These are phyloP conservation scores for Melanostoma mellinum DNA, from an alignment of 2,888 invertebrate species.

Conservation along the genomic window DNA sequence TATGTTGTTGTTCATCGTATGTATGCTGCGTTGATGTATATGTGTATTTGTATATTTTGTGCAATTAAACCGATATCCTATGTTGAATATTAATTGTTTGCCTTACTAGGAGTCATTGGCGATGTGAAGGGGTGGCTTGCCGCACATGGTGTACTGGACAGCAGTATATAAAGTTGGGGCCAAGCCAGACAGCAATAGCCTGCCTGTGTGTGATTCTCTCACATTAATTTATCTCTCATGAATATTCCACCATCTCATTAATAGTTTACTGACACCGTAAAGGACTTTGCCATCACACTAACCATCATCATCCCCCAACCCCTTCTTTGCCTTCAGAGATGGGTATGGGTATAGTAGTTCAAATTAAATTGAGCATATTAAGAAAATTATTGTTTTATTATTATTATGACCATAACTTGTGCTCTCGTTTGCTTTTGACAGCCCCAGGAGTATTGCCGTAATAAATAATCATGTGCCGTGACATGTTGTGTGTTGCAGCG, in stretches of 20 bases:
- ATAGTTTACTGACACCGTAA: slow-evolving; percentile 71
- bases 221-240: slow-evolving; percentile 72
- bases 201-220: slow-evolving; percentile 68
- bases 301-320: slow-evolving; percentile 2
- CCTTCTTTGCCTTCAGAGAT: not conserved
- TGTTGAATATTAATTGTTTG: slow-evolving; percentile 70
- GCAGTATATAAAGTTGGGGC: slow-evolving; percentile 2
- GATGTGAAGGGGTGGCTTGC: not conserved
- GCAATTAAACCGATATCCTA: slow-evolving; percentile 69
- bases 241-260: slow-evolving; percentile 67
- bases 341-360: slow-evolving; percentile 24
- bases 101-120: slow-evolving; percentile 42
- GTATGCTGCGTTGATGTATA: not conserved
- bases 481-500: slow-evolving; percentile 48
- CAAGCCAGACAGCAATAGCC: slow-evolving; percentile 40
- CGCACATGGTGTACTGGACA: slow-evolving; percentile 49
- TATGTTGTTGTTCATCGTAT: slow-evolving; percentile 31
- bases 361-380: slow-evolving; percentile 69
- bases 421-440: slow-evolving; percentile 45
- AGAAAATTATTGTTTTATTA: slow-evolving; percentile 61
- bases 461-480: slow-evolving; percentile 58
- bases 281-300: slow-evolving; percentile 51
- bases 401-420: slow-evolving; percentile 50
- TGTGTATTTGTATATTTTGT: slow-evolving; percentile 58
- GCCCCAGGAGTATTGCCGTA: slow-evolving; percentile 7